Evolutionary conservation across 2,113 vertebrate genomes (phyloP).

Genomic region (Urocolius indicus): DNA sequence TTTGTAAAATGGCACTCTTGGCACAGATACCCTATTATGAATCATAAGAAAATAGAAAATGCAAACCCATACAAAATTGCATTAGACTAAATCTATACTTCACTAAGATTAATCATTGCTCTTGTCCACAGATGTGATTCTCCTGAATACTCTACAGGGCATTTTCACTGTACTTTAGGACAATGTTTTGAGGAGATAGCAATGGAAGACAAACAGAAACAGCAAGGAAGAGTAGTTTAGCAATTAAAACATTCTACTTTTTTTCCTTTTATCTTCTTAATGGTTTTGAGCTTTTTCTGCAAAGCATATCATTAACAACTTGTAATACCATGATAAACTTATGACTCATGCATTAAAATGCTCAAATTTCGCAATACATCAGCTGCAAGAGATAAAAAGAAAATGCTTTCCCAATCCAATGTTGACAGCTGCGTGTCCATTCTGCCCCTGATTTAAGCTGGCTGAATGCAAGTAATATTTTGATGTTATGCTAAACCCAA

Average conservation of each 20-base stretch:
- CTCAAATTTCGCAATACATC: slow-evolving; percentile 34
- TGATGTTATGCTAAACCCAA: neutral
- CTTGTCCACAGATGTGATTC: neutral
- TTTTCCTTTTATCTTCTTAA: neutral
- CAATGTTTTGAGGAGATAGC: neutral
- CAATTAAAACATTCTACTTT: neutral
- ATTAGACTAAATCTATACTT: neutral
- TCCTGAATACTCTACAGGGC: neutral
- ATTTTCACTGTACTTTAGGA: neutral
- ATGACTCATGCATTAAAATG: slow-evolving; percentile 6
- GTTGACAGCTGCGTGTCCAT: slow-evolving; percentile 9
- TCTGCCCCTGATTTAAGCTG: neutral
- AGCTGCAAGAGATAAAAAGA: slow-evolving; percentile 41
- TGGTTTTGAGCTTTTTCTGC: neutral
- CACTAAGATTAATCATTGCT: neutral
- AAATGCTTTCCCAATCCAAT: neutral
- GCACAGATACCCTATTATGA: neutral
- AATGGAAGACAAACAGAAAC: neutral
- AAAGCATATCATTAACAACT: neutral
- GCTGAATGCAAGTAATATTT: neutral
- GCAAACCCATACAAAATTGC: neutral
- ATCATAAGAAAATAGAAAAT: neutral
- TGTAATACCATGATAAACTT: neutral
- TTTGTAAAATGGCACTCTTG: slow-evolving; percentile 13
- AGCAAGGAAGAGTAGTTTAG: neutral